Base-by-base conservation (phyloP, 1,140 invertebrate genomes). In the Marisa cornuarietis region DNA sequence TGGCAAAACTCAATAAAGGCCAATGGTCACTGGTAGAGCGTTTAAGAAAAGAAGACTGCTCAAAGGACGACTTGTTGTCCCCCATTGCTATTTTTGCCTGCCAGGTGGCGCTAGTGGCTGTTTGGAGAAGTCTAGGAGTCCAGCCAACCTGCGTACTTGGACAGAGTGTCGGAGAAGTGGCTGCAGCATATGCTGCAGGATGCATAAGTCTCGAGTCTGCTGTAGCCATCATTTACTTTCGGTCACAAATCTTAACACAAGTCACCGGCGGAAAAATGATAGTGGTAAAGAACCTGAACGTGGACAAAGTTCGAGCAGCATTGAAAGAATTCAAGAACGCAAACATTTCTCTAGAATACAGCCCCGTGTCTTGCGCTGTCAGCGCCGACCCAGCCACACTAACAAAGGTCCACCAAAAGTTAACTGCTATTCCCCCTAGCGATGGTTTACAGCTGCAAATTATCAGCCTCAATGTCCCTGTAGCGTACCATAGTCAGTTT, bases 141-240 rank as follows among this genome's bases (percentile, higher is more conserved):
- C 49, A 49, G 49, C 58, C 79, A 20, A 24, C 68, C 68, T 71
- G 24, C 18, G 61, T 83, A 18, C n/a, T 83, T 0, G 84, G 82
- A n/a, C 82, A 83, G 71, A 82, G 81, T 11, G 79, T 83, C 18
- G 84, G 84, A 11, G 84, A 85, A 68, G 84, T 85, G 49, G 81
- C 84, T 42, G 83, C 84, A 18, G 80, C 84, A 1, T 79, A 79
- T 61, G 80, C 71, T 24, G 78, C 82, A 20, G 84, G 84, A 3
- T 26, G n/a, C 20, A 58, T 83, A 2, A 26, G 76, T 18, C 71
- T 83, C 0, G 69, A 74, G 20, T 66, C 78, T n/a, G 82, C 82
- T 20, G 84, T 85, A 10, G 62, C 62, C 26, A 71, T 83, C 6
- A 85, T 83, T 20, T 85, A 80, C 71, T 26, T 79, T n/a, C 58